Base-by-base conservation (phyloP, 2,797 vertebrate species). In the Pangasius larnaudii region DNA sequence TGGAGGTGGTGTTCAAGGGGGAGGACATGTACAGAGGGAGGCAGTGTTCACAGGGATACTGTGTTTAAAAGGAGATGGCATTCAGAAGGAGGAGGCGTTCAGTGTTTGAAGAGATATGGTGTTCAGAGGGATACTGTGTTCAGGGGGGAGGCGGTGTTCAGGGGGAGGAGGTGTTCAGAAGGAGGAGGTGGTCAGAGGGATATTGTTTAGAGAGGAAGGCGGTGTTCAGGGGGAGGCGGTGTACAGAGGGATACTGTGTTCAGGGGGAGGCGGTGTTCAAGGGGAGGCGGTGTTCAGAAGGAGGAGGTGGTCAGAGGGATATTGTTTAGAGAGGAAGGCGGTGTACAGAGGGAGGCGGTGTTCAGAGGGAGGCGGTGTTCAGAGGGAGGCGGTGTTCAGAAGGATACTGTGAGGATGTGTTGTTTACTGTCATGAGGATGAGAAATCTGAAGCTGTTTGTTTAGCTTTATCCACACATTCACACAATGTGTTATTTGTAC, bases 381-480 rank as follows among this genome's bases (percentile, higher is more conserved):
- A 30, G 11, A 1, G 7, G 27, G 46, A 39, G 39, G 39, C 1
- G 24, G 24, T 2, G 9, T 39, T 39, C 39, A 39, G 9, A 42
- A 0, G 42, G 42, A 46, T 8, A 8, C 42, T 46, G 4, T 53
- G 75, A n/a, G 5, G 27, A 30, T 42, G 19, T 49, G 42, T 74
- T 74, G 27, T 75, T 75, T 51, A 75, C 72, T n/a, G 42, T 75
- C 22, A 11, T 24, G 39, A 42, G 24, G 22, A 72, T 42, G 36
- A 72, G 71, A 13, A 46, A 46, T 51, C 46, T 51, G 46, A 77
- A 51, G 46, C 27, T 14, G 42, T 77, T 77, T 78, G 49, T 78
- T 56, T 77, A 33, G 53, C n/a, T 78, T 56, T 77, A 33, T 78
- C n/a, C 49, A 53, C 49, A 78, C n/a, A 56, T 33, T 78, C 49